A percentile compares a stretch with the other conserved stretches of the same genome.
Evolutionary conservation across 1,140 invertebrate species (phyloP).

Genomic region (Eumeta japonica): DNA sequence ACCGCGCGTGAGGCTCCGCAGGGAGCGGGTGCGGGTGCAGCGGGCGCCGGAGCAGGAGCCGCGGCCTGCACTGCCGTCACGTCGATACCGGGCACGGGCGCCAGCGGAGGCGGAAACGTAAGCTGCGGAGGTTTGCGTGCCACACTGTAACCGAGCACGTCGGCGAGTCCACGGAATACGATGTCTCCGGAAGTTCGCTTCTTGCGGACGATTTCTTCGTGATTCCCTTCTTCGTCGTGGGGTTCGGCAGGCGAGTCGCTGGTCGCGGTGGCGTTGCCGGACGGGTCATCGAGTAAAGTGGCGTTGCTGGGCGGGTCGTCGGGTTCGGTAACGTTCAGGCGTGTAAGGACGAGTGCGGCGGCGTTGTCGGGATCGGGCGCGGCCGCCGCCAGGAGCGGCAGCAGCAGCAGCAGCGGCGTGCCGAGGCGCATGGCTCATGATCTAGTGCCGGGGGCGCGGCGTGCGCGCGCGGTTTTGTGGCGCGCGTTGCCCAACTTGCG

Average conservation of each 20-base stretch:
- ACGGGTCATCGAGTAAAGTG: slow-evolving; percentile 14
- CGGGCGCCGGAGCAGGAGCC: slow-evolving; percentile 19
- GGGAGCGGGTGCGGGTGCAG: slow-evolving; percentile 14
- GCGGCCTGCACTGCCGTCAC: slow-evolving; percentile 23
- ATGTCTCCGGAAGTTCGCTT: slow-evolving; percentile 54
- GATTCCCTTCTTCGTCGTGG: slow-evolving; percentile 21
- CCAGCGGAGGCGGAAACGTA: slow-evolving; percentile 40
- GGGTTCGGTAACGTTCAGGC: slow-evolving; percentile 15
- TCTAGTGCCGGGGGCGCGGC: slow-evolving; percentile 15
- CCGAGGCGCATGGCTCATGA: slow-evolving; percentile 39
- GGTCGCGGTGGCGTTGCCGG: background rate
- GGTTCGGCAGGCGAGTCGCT: background rate
- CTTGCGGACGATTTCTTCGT: slow-evolving; percentile 41
- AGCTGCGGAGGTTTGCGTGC: slow-evolving; percentile 43
- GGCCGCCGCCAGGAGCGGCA: slow-evolving; percentile 15
- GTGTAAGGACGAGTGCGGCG: slow-evolving; percentile 16
- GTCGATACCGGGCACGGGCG: slow-evolving; percentile 42
- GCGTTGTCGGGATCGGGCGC: slow-evolving; percentile 17
- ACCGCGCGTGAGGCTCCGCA: slow-evolving; percentile 18
- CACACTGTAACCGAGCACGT: slow-evolving; percentile 48
- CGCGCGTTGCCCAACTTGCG: too few relatives aligned
- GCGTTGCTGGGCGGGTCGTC: slow-evolving; percentile 8
- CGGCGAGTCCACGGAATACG: slow-evolving; percentile 49
- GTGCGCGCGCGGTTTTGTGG: slow-evolving; percentile 1
- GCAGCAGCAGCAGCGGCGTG: slow-evolving; percentile 23